Base-by-base conservation (phyloP, 2,797 vertebrate species). In the Calcarius lapponicus region DNA sequence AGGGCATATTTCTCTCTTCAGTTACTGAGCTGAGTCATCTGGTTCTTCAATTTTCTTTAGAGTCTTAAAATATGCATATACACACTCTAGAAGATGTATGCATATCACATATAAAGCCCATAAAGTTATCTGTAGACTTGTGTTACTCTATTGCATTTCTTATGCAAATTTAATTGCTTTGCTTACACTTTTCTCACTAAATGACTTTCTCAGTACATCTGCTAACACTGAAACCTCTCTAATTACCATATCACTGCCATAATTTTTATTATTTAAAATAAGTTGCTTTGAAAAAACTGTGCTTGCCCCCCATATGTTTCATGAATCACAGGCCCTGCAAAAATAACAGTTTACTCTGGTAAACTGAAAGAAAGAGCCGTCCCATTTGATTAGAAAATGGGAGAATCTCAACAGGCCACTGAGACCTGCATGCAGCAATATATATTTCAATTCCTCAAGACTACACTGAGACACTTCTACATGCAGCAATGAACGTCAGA, bases 201-300 rank as follows among this genome's bases (percentile, higher is more conserved):
- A 91, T 64, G 6, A 81, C 58, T 83, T 81, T 79, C 38, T 84
- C 34, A 67, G 72, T 72, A 80, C 64, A 93, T 74, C 83, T 95
- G 76, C 48, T 80, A 94, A 90, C 34, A 80, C 25, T 42, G 57
- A 92, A 91, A 64, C 43, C 36, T 64, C 38, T 80, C 32, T 61
- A 92, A 89, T 73, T 88, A 89, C 36, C 10, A 18, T 50, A 70
- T 56, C 48, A 45, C 15, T 47, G 32, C 64, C 29, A 70, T n/a
- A 3, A 70, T 71, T 82, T 80, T 95, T 81, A 84, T 86, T 87
- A 84, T 87, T 88, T 71, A 36, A 78, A 90, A 88, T 43, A 72
- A 86, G 56, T 28, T 26, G 11, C 19, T 45, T 53, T 3, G 0
- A 28, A 78, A 81, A 81, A 78, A 10, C 2, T 31, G 10, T 20